phyloP scores from a whole-genome alignment of 1,140 invertebrate species.

The Trachelipus rathkii region DNA sequence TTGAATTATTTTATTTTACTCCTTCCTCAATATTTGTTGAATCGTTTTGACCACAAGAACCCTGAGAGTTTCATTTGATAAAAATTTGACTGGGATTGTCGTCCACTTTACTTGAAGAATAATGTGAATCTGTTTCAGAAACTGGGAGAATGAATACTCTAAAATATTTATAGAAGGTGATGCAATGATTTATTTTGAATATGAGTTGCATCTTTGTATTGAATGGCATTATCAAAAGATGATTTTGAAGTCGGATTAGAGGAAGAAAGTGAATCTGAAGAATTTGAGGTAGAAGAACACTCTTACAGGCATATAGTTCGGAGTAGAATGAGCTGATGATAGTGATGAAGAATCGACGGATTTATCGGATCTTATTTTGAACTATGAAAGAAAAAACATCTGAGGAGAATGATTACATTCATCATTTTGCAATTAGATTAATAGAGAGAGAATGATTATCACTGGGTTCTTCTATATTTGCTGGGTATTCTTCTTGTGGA shows the following conservation, averaged over 20 bases:
- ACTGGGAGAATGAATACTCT: neutral
- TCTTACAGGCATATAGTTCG: neutral
- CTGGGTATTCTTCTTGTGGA: neutral
- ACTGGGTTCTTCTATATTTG: neutral
- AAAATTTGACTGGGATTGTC: neutral
- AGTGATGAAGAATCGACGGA: conserved; percentile 6
- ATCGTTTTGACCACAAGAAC: conserved; percentile 7
- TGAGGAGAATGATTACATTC: neutral
- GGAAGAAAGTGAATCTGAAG: neutral
- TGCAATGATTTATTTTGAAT: neutral
- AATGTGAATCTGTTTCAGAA: neutral
- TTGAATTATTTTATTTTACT: conserved; percentile 30
- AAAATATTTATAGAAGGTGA: neutral
- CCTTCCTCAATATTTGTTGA: conserved; percentile 19
- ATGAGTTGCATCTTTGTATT: neutral
- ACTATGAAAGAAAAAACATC: conserved; percentile 1
- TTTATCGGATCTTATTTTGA: neutral
- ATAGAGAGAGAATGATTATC: neutral
- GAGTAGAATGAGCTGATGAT: neutral
- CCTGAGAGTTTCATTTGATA: neutral
- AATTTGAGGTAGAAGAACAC: neutral
- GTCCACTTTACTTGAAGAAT: too few species aligned
- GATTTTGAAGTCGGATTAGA: neutral
- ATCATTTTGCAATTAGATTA: conserved; percentile 7
- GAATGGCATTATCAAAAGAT: conserved; percentile 1